Evolutionary conservation across 2,113 vertebrate genomes (phyloP).

Genomic region (Sander vitreus): DNA sequence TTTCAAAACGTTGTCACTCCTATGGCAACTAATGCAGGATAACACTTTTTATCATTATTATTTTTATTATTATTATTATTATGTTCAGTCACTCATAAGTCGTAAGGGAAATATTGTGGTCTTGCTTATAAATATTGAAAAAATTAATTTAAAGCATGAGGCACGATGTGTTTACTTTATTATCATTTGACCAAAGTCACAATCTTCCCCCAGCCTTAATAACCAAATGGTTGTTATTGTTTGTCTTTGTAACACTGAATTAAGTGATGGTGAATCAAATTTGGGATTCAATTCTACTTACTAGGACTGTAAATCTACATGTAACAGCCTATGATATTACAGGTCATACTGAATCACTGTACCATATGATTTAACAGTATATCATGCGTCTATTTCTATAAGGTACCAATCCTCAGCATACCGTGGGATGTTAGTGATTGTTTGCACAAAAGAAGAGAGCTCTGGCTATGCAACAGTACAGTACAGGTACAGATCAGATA

Average conservation of each 20-base stretch:
- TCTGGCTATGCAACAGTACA: conserved; percentile 36
- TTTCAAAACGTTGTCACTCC: neutral
- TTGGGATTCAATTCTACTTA: neutral
- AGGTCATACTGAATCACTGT: neutral
- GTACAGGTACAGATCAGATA: conserved; percentile 58
- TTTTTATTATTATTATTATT: neutral
- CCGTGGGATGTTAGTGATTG: conserved; percentile 2
- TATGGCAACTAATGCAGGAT: neutral
- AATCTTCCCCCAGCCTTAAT: neutral
- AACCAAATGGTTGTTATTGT: neutral
- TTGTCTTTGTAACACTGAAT: neutral
- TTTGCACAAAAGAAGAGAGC: conserved; percentile 34
- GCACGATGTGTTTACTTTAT: neutral
- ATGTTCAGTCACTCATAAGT: neutral
- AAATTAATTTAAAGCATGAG: neutral
- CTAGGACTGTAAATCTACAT: neutral
- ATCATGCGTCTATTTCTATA: neutral
- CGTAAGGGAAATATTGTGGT: neutral
- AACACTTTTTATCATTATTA: neutral
- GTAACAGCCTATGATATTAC: neutral
- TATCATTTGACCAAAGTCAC: neutral
- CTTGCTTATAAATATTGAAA: neutral
- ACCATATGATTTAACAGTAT: neutral
- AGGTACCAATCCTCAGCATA: neutral
- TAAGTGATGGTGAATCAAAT: neutral